Percentiles rank a stretch among this genome's conserved stretches.
These are phyloP conservation scores for Crioceris asparagi DNA, from an alignment of 2,888 invertebrate genomes.

Conservation along the genomic window DNA sequence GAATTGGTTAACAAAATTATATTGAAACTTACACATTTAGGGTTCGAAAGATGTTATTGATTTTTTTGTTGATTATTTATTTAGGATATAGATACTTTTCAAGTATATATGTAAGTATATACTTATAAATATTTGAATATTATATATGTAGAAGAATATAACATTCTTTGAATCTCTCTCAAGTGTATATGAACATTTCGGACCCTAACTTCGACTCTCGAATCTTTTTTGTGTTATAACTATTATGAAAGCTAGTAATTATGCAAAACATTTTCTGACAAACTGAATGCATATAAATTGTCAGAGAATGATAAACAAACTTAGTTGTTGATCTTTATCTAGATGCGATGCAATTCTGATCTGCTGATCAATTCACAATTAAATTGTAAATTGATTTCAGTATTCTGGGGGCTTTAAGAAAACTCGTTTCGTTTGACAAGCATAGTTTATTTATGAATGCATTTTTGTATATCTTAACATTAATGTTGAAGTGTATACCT, in stretches of 20 bases:
- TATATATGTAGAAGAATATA: background rate
- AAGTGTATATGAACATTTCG: slow-evolving; percentile 13
- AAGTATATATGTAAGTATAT: slow-evolving; percentile 6
- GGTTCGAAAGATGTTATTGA: slow-evolving; percentile 10
- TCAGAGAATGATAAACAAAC: slow-evolving; percentile 20
- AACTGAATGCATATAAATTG: slow-evolving; percentile 21
- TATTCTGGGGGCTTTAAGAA: slow-evolving; percentile 30
- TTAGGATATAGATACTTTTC: background rate
- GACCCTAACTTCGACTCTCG: slow-evolving; percentile 19
- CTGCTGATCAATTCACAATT: slow-evolving; percentile 32
- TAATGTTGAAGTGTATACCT: too few relatives aligned
- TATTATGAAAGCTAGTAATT: slow-evolving; percentile 18
- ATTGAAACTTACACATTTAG: slow-evolving; percentile 5
- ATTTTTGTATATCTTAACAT: too few relatives aligned
- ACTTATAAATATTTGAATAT: slow-evolving; percentile 2
- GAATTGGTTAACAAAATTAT: slow-evolving; percentile 32
- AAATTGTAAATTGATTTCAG: slow-evolving; percentile 37
- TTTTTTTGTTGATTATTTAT: too few relatives aligned
- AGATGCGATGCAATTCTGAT: slow-evolving; percentile 36
- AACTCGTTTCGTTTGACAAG: slow-evolving; percentile 5
- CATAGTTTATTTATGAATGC: slow-evolving; percentile 5
- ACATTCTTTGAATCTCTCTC: slow-evolving; percentile 4
- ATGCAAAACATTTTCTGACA: slow-evolving; percentile 22
- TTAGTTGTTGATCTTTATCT: slow-evolving; percentile 27
- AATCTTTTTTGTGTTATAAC: slow-evolving; percentile 11